phyloP scores from a whole-genome alignment of 2,113 vertebrate genomes.

The Pantherophis guttatus region DNA sequence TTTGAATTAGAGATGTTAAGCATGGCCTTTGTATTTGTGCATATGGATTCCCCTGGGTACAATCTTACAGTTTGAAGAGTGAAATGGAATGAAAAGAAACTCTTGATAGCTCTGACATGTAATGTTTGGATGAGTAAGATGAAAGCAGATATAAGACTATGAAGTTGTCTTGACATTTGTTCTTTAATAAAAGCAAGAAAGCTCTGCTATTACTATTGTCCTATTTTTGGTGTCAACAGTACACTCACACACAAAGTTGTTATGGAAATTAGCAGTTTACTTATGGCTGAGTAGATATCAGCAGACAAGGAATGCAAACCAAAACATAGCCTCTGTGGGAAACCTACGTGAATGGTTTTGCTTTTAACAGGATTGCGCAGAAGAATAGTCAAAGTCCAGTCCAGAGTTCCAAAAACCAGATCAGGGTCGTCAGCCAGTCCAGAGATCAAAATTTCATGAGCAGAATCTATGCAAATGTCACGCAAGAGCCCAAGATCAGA shows the following conservation, averaged over 20 bases:
- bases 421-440: background rate
- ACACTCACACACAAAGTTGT: background rate
- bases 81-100: constrained; percentile 7
- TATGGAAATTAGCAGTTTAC: background rate
- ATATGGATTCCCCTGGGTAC: background rate
- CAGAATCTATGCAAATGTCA: background rate
- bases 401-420: background rate
- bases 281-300: background rate
- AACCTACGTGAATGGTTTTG: background rate
- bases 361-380: background rate
- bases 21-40: background rate
- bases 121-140: background rate
- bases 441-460: background rate
- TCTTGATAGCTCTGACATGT: background rate
- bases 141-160: background rate
- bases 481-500: background rate
- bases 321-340: background rate
- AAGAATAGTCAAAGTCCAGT: background rate
- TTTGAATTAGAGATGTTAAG: background rate
- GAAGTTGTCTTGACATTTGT: background rate
- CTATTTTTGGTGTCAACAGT: background rate
- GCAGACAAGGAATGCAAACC: background rate
- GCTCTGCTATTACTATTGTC: background rate
- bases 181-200: background rate
- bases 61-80: background rate